Evolutionary conservation across 2,888 invertebrate species (phyloP), one percentile per base, ranked within the genome.

Genomic region (Pocota personata): DNA sequence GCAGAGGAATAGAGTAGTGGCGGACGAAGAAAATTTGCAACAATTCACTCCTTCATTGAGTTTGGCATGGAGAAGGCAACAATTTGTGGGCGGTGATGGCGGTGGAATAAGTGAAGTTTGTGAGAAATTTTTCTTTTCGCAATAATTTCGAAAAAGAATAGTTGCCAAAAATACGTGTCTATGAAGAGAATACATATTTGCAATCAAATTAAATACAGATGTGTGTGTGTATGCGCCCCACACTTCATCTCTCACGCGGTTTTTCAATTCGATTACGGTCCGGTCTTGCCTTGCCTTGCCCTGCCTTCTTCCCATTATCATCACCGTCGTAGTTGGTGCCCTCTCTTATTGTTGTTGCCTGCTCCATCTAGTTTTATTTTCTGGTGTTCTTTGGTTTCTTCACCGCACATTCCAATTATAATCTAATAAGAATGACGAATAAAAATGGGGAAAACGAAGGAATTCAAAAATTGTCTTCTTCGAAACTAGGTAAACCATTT

Each of bases 221-320:
- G 32, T 50, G 52, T 71, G 8, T 66, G 37, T 58, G 67, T 37
- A 35, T 67, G 64, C 24, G 30, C 21, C 60, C 40, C 57, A 67
- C 67, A 60, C 43, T 69, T 75, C 62, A 24, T 50, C 66, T 79
- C 79, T 78, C 69, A 80, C 73, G 84, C 79, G 57, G 75, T 75
- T 79, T 79, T 79, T 66, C 57, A 75, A 75, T 80, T 79, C 48
- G 84, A 57, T 80, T 79, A 75, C 67, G 69, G 79, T 78, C 58
- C 66, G 58, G 55, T 79, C 57, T 60, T 77, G 57, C 19, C n/a
- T 58, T n/a, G n/a, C n/a, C n/a, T n/a, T n/a, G n/a, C n/a, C n/a
- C n/a, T 66, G 40, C 57, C 50, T 62, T 71, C 19, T 40, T 14
- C 46, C 21, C 35, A 57, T 40, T 40, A 21, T 19, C 73, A 57